Evolutionary conservation across 2,797 vertebrate species (phyloP).

Genomic region (Chrysocyon brachyurus): DNA sequence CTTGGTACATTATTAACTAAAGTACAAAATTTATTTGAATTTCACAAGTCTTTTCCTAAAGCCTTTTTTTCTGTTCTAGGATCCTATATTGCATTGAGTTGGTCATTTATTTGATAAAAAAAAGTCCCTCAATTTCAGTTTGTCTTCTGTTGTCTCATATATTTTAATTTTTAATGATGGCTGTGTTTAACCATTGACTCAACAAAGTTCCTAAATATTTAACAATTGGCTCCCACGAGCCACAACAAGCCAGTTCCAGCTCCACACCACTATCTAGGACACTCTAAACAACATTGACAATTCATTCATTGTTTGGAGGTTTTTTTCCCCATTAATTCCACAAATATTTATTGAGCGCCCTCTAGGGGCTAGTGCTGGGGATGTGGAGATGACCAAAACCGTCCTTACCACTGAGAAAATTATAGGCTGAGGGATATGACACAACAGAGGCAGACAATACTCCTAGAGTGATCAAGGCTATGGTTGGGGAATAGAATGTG

Average conservation of each 20-base stretch:
- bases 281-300: slow-evolving; percentile 37
- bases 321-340: background rate
- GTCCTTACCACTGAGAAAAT: slow-evolving; percentile 48
- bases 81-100: slow-evolving; percentile 38
- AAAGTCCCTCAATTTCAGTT: slow-evolving; percentile 49
- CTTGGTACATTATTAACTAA: slow-evolving; percentile 6
- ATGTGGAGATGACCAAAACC: background rate
- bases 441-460: background rate
- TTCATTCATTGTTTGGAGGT: background rate
- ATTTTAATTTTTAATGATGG: slow-evolving; percentile 68
- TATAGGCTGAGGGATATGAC: background rate
- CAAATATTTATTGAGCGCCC: slow-evolving; percentile 67
- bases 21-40: background rate
- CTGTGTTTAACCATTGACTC: slow-evolving; percentile 62
- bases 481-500: background rate
- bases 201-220: slow-evolving; percentile 69
- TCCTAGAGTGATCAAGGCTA: background rate
- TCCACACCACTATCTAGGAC: background rate
- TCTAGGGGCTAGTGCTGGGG: slow-evolving; percentile 63
- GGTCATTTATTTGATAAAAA: slow-evolving; percentile 59
- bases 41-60: slow-evolving; percentile 36
- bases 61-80: slow-evolving; percentile 27
- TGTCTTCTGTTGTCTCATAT: slow-evolving; percentile 55
- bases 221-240: slow-evolving; percentile 26
- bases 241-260: slow-evolving; percentile 23